Percentiles rank a stretch among this genome's conserved stretches.
These are phyloP conservation scores for Apantesis nais DNA, from an alignment of 2,888 invertebrate species.

Conservation along the genomic window DNA sequence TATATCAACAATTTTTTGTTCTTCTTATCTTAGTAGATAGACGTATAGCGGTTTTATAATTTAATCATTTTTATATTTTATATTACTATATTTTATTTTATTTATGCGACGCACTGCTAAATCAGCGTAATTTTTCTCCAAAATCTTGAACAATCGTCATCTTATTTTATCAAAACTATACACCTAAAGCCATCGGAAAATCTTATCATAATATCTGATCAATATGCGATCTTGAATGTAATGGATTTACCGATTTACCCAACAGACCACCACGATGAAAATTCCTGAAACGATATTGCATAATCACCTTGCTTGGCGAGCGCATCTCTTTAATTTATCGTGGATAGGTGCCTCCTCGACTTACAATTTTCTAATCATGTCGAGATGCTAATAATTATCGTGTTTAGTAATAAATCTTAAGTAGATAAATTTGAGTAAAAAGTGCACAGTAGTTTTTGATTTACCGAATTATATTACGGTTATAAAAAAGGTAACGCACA, in stretches of 20 bases:
- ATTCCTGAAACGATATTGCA: slow-evolving; percentile 4
- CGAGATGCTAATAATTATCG: background rate
- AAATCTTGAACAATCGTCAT: too few species aligned
- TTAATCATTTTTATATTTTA: too few species aligned
- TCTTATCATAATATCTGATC: background rate
- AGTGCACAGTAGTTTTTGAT: background rate
- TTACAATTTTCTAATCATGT: background rate
- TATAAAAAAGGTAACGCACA: background rate
- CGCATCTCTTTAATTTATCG: slow-evolving; percentile 5
- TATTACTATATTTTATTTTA: too few species aligned
- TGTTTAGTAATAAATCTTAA: background rate
- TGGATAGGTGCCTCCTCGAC: background rate
- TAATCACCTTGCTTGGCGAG: slow-evolving; percentile 5
- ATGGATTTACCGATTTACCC: background rate
- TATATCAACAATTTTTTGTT: too few species aligned
- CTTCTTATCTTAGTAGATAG: too few species aligned
- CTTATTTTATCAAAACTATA: too few species aligned
- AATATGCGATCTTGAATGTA: slow-evolving; percentile 1
- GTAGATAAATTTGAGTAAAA: background rate
- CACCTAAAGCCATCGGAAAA: background rate
- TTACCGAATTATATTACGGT: too few species aligned
- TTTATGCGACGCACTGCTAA: too few species aligned
- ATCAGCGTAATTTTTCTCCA: too few species aligned
- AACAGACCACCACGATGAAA: slow-evolving; percentile 5
- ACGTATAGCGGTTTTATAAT: too few species aligned